Conservation (phyloP, 2,888 invertebrate genomes). For the Heterodera filipjevi region DNA sequence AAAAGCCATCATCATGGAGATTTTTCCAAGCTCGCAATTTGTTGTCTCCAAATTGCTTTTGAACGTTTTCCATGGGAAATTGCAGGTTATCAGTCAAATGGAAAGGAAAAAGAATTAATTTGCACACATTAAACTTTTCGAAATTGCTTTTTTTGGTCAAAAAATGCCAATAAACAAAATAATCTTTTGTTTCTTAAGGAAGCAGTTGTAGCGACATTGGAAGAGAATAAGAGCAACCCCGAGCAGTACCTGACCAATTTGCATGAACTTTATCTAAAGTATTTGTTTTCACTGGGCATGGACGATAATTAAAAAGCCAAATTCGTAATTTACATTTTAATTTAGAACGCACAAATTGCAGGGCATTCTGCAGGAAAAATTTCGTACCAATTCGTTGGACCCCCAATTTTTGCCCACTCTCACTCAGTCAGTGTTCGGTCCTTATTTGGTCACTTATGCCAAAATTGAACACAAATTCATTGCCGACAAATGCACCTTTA, state of each 20-base stretch:
- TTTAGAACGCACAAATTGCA: slow-evolving; percentile 78
- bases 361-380: slow-evolving; percentile 73
- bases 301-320: neutral
- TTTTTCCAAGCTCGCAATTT: slow-evolving; percentile 91
- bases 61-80: slow-evolving; percentile 88
- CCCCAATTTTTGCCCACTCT: slow-evolving; percentile 79
- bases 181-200: slow-evolving; percentile 72
- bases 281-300: neutral
- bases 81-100: slow-evolving; percentile 64
- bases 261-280: slow-evolving; percentile 87
- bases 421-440: slow-evolving; percentile 80
- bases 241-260: slow-evolving; percentile 86
- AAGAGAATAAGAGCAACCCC: slow-evolving; percentile 77
- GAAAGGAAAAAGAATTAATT: slow-evolving; percentile 18
- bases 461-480: slow-evolving; percentile 77
- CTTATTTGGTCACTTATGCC: slow-evolving; percentile 75
- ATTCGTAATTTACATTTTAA: neutral
- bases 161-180: too few relatives aligned
- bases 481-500: slow-evolving; percentile 77
- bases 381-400: slow-evolving; percentile 79
- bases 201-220: slow-evolving; percentile 80
- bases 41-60: slow-evolving; percentile 97
- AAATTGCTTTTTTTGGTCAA: too few relatives aligned
- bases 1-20: slow-evolving; percentile 76
- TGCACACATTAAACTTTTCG: too few relatives aligned